These are phyloP conservation scores for Nineta flava DNA, from an alignment of 2,888 invertebrate genomes.

Conservation along the genomic window DNA sequence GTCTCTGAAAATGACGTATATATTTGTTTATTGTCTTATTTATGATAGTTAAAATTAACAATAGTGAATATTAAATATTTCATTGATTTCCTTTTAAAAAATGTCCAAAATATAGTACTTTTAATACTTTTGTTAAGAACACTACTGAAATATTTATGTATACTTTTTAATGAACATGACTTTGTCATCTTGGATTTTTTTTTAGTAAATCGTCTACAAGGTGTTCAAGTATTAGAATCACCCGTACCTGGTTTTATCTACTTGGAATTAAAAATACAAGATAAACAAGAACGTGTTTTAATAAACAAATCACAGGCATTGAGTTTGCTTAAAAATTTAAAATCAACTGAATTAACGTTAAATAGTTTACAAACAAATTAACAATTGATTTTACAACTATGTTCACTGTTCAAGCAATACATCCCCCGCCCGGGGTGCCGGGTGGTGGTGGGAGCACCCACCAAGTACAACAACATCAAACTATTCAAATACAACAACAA, in stretches of 20 bases:
- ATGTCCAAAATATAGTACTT: too few species aligned
- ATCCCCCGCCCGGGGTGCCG: neutral
- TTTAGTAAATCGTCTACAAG: slow-evolving; percentile 24
- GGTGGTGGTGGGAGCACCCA: neutral
- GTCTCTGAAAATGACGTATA: too few species aligned
- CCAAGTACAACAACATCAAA: neutral
- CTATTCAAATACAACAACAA: neutral
- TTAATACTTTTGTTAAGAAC: too few species aligned
- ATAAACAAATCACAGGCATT: too few species aligned
- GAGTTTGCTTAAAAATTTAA: too few species aligned
- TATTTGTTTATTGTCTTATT: too few species aligned
- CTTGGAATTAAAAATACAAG: slow-evolving; percentile 1
- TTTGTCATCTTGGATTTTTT: too few species aligned
- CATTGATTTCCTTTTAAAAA: too few species aligned
- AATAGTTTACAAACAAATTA: slow-evolving; percentile 9
- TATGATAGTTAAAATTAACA: too few species aligned
- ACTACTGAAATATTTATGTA: slow-evolving; percentile 1
- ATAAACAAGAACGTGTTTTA: neutral
- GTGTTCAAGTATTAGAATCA: slow-evolving; percentile 16
- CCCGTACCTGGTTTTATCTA: slow-evolving; percentile 12
- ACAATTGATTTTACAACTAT: slow-evolving; percentile 2
- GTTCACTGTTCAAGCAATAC: neutral
- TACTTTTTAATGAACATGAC: slow-evolving; percentile 2
- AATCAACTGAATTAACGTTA: too few species aligned
- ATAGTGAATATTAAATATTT: too few species aligned